Base-by-base conservation (phyloP, 2,888 invertebrate species). In the Plagiodera versicolora region DNA sequence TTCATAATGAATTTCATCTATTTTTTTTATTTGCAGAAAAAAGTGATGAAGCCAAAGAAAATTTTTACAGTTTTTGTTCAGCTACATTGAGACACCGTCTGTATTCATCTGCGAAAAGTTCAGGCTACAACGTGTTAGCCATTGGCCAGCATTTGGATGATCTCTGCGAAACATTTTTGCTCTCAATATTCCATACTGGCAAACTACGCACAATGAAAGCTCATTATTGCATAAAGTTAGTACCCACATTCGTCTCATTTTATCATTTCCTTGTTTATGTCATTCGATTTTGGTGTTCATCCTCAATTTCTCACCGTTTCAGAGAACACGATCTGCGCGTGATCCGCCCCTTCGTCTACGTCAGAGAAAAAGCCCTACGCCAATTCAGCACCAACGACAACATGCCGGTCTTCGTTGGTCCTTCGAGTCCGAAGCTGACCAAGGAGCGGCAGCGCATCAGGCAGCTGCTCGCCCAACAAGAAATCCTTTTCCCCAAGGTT, bases 91-190 rank as follows among this genome's bases (percentile, higher is more conserved):
- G 93, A 11, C 89, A 90, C 4, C 86, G 91, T 63, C 84, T 93
- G 35, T 92, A 92, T 76, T 83, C 87, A 0, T 85, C 90, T 24
- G 93, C 93, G 0, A 84, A 89, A 64, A 83, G 87, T 57, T 88
- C 91, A 70, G 88, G 89, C 0, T 95, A 92, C 81, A 91, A 93
- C 76, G 94, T 94, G 1, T 83, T 94, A n/a, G 94, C 94, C 0
- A 82, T 95, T 30, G 94, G 92, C 1, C 94, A 95, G 77, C 90
- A 91, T 76, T 81, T 95, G 54, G 94, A 95, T 79, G 92, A 92
- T 78, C 83, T 94, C 4, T 89, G 92, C 19, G 88, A 91, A 74
- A 89, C 89, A 64, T 94, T 95, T 79, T 80, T 95, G 61, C 87
- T 92, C 73, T 89, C 91, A 1, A 86, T 90, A 10, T 89, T 95